Base-by-base conservation (phyloP, 1,140 invertebrate species). In the Bombus confusus region DNA sequence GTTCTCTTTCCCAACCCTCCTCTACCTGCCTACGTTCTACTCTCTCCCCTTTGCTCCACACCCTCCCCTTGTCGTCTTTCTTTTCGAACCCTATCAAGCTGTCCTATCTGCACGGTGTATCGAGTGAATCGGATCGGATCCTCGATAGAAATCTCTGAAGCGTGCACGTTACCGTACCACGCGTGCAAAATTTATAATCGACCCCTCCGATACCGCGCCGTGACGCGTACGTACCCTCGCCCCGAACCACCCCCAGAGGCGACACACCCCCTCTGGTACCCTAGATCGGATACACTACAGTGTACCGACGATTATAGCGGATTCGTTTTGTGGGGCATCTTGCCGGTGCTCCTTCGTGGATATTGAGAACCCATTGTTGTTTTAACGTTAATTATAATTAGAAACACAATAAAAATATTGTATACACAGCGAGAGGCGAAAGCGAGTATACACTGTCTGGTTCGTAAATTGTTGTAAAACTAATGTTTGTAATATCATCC, bases 131-230 rank as follows among this genome's bases (percentile, higher is more conserved):
- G 76, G 76, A 84, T 84, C 82, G 52, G 83, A 84, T 80, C 76
- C 83, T 72, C 83, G 83, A 84, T 84, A 84, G 83, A 84, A 84
- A 84, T 84, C 83, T 80, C 68, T 84, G 18, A 68, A 84, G 83
- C 83, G 83, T 84, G 43, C 83, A 84, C 83, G 83, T 84, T 84
- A 76, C 83, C 83, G 83, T 80, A 79, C 76, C 83, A 84, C 83
- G 83, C 83, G 83, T 84, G 83, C 83, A 79, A 84, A 84, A 84
- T 84, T 84, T 84, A 84, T 84, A 84, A 84, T 84, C 83, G 83
- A 84, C 83, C 83, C 83, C 73, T 83, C 81, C 81, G 83, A 80
- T 78, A 71, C 75, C 75, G 47, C 74, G 64, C 64, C 59, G 31
- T 80, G 78, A 43, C 31, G 41, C 64, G 78, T 69, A 68, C 59